phyloP scores from a whole-genome alignment of 2,888 invertebrate genomes.

The Fragum fragum region DNA sequence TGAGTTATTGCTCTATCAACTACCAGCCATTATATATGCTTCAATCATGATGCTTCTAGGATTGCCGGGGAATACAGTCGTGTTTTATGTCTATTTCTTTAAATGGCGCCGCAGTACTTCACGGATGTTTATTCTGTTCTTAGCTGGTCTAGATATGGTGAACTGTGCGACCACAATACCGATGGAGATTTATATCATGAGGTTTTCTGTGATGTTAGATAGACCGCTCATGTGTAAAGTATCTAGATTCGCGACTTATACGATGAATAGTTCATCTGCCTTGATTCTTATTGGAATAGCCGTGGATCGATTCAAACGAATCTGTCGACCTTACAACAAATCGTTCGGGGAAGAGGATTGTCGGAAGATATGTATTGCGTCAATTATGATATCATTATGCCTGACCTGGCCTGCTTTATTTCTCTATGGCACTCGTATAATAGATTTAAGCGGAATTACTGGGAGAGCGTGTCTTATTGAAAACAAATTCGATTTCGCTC shows the following conservation, averaged over 20 bases:
- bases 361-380: constrained; percentile 66
- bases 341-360: constrained; percentile 69
- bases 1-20: constrained; percentile 34
- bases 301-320: constrained; percentile 72
- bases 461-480: constrained; percentile 62
- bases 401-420: constrained; percentile 73
- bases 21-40: constrained; percentile 70
- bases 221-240: constrained; percentile 67
- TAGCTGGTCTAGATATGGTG: constrained; percentile 69
- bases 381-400: constrained; percentile 58
- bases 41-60: constrained; percentile 70
- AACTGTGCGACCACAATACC: constrained; percentile 74
- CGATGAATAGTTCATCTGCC: constrained; percentile 72
- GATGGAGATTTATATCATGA: constrained; percentile 72
- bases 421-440: constrained; percentile 72
- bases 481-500: constrained; percentile 53
- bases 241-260: constrained; percentile 70
- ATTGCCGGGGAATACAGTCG: constrained; percentile 70
- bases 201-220: constrained; percentile 65
- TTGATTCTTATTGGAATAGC: constrained; percentile 73
- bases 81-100: constrained; percentile 72
- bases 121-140: constrained; percentile 69
- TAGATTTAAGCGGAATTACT: constrained; percentile 23
- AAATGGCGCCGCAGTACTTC: constrained; percentile 73
- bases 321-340: constrained; percentile 71